phyloP scores from a whole-genome alignment of 1,140 invertebrate species.

The Mercenaria mercenaria region DNA sequence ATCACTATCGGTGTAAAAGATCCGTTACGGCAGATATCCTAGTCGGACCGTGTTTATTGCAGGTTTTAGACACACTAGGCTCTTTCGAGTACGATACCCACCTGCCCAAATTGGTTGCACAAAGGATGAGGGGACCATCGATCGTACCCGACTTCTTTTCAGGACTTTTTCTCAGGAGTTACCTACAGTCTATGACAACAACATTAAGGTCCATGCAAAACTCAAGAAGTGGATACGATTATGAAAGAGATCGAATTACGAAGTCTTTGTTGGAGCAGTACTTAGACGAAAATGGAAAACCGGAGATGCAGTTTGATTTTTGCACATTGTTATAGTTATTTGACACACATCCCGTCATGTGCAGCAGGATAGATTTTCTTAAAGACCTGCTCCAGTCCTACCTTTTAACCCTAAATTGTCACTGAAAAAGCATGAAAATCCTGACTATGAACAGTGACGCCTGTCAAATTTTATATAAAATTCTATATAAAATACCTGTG shows the following conservation, averaged over 20 bases:
- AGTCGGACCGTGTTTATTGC: background rate
- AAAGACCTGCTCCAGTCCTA: no score
- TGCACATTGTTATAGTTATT: no score
- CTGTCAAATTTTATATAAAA: no score
- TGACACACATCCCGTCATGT: no score
- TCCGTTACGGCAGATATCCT: background rate
- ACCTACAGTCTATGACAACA: background rate
- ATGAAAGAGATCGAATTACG: background rate
- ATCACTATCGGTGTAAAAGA: background rate
- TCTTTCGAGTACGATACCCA: background rate
- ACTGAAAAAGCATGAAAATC: no score
- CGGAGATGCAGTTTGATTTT: no score
- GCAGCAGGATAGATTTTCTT: no score
- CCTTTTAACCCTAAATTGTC: no score
- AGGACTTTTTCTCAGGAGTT: background rate
- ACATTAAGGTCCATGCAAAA: background rate
- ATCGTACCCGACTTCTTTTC: background rate
- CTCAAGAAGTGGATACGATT: background rate
- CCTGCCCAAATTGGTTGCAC: background rate
- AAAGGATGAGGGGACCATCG: background rate
- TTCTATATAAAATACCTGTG: no score
- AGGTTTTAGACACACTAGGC: background rate
- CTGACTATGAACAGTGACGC: no score
- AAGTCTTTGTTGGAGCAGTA: background rate
- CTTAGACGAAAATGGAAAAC: no score